Conservation (phyloP, 2,888 invertebrate genomes). For the Alloplasta piceator region DNA sequence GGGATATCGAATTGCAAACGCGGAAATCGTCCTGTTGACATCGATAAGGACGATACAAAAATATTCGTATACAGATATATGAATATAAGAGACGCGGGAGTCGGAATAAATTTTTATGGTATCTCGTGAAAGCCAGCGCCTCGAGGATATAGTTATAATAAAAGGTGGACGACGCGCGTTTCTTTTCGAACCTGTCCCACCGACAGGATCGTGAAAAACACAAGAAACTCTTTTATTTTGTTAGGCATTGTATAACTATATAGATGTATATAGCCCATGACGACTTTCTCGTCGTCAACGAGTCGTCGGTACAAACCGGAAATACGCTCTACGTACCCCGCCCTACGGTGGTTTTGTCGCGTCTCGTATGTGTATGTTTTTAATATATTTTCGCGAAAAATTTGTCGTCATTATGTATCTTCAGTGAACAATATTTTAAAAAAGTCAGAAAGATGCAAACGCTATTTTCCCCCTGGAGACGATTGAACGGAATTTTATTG, state of each 20-base stretch:
- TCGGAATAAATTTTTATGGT: slow-evolving; percentile 47
- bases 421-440: too few relatives aligned
- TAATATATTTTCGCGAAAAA: not conserved
- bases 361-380: slow-evolving; percentile 7
- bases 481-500: too few relatives aligned
- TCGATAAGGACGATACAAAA: slow-evolving; percentile 23
- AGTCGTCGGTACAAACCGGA: slow-evolving; percentile 39
- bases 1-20: slow-evolving; percentile 10
- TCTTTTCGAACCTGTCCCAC: slow-evolving; percentile 43
- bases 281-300: slow-evolving; percentile 52
- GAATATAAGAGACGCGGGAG: slow-evolving; percentile 18
- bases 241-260: slow-evolving; percentile 27
- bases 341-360: slow-evolving; percentile 17
- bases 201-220: slow-evolving; percentile 51
- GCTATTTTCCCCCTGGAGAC: too few relatives aligned
- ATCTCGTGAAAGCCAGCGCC: slow-evolving; percentile 50
- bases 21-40: slow-evolving; percentile 34
- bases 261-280: slow-evolving; percentile 27
- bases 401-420: too few relatives aligned
- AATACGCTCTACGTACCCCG: slow-evolving; percentile 47
- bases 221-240: slow-evolving; percentile 30
- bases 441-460: too few relatives aligned
- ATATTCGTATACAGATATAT: slow-evolving; percentile 16
- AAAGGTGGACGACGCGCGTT: slow-evolving; percentile 41
- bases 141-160: slow-evolving; percentile 49